These are phyloP conservation scores for Sebastes taczanowskii DNA, from an alignment of 2,797 vertebrate species.

Conservation along the genomic window DNA sequence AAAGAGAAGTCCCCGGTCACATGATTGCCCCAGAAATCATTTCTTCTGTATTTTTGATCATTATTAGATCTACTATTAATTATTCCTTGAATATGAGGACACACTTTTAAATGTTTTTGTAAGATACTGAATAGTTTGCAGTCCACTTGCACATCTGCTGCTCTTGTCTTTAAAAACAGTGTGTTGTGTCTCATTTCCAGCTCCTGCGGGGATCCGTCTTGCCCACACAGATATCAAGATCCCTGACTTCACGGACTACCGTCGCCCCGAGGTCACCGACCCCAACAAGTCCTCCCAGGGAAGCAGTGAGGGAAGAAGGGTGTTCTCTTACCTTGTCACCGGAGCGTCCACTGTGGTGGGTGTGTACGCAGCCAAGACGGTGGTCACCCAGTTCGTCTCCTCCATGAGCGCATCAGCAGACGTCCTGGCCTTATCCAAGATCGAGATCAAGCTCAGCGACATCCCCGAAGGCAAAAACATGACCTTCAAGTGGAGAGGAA, in stretches of 20 bases:
- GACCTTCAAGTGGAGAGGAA: conserved; percentile 94
- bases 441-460: conserved; percentile 90
- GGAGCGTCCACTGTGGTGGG: conserved; percentile 80
- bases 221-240: conserved; percentile 88
- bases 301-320: conserved; percentile 82
- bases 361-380: conserved; percentile 88
- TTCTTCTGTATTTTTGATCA: background rate
- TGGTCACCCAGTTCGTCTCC: conserved; percentile 87
- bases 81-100: background rate
- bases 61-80: background rate
- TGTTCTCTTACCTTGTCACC: conserved; percentile 91
- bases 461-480: conserved; percentile 95
- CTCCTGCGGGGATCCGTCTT: conserved; percentile 78
- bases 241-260: conserved; percentile 90
- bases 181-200: conserved; percentile 64
- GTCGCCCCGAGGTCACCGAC: conserved; percentile 84
- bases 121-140: background rate
- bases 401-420: conserved; percentile 93
- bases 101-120: background rate
- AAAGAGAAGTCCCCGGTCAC: background rate
- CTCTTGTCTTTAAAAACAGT: background rate
- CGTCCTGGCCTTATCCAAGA: conserved; percentile 90
- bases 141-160: background rate
- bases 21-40: background rate
- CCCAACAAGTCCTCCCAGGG: conserved; percentile 82